Evolutionary conservation across 1,140 invertebrate species (phyloP).

Genomic region (Popillia japonica): DNA sequence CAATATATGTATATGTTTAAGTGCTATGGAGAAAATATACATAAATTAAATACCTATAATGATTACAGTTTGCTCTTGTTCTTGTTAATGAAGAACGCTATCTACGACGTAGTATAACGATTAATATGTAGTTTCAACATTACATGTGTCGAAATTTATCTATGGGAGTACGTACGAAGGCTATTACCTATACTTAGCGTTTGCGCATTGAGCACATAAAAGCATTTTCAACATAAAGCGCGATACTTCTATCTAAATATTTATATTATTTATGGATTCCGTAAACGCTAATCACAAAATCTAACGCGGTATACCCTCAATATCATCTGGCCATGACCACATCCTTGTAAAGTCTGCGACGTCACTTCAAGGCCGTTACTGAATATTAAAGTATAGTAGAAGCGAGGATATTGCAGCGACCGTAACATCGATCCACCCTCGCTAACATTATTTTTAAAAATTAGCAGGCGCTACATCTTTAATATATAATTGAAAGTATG

Average conservation of each 20-base stretch:
- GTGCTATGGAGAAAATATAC: no score
- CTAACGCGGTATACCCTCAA: background rate
- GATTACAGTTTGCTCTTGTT: no score
- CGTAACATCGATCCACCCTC: background rate
- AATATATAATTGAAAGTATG: background rate
- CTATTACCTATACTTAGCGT: no score
- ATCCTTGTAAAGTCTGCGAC: constrained; percentile 11
- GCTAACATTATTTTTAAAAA: background rate
- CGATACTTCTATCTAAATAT: background rate
- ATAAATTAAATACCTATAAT: no score
- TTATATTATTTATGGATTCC: constrained; percentile 14
- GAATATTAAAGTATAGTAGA: background rate
- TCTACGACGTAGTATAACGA: no score
- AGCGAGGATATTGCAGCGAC: background rate
- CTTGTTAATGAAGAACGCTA: no score
- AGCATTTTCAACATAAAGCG: no score
- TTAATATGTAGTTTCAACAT: no score
- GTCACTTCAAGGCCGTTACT: background rate
- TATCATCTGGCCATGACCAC: background rate
- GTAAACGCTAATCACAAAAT: constrained; percentile 13
- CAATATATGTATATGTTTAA: no score
- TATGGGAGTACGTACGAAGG: no score
- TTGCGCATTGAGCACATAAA: no score
- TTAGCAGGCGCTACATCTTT: background rate
- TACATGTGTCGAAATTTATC: no score